A percentile compares a stretch with the other conserved stretches of the same genome.
These are phyloP conservation scores for Catamblyrhynchus diadema DNA, from an alignment of 2,797 vertebrate species.

Conservation along the genomic window DNA sequence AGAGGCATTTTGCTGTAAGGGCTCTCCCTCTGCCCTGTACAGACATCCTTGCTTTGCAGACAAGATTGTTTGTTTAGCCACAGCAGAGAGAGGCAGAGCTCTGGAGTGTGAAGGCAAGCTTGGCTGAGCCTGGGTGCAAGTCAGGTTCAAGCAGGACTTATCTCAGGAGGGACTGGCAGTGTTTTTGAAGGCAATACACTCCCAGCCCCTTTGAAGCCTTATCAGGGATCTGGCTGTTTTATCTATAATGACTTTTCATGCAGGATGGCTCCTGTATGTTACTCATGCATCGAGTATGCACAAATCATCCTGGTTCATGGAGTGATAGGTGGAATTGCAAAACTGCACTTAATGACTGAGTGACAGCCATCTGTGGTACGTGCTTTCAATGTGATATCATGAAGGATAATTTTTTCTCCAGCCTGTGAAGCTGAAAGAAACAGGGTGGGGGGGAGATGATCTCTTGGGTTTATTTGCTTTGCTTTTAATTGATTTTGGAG, in stretches of 20 bases:
- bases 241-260: constrained; percentile 48
- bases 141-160: not conserved
- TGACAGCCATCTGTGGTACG: constrained; percentile 8
- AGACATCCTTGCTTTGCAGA: not conserved
- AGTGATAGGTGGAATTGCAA: not conserved
- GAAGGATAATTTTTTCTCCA: constrained; percentile 32
- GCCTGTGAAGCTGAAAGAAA: constrained; percentile 25
- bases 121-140: not conserved
- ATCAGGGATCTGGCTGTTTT: not conserved
- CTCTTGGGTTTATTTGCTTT: constrained; percentile 43
- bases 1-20: not conserved
- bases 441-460: not conserved
- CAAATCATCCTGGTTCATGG: not conserved
- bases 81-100: not conserved
- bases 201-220: not conserved
- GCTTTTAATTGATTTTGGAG: constrained; percentile 68
- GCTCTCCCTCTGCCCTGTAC: not conserved
- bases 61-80: not conserved
- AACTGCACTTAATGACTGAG: constrained; percentile 21
- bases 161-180: not conserved
- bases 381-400: constrained; percentile 32
- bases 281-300: not conserved
- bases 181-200: constrained; percentile 19
- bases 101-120: not conserved
- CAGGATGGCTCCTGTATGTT: not conserved